Conservation (phyloP, 1,140 invertebrate species). For the Hydropsyche tenuis region DNA sequence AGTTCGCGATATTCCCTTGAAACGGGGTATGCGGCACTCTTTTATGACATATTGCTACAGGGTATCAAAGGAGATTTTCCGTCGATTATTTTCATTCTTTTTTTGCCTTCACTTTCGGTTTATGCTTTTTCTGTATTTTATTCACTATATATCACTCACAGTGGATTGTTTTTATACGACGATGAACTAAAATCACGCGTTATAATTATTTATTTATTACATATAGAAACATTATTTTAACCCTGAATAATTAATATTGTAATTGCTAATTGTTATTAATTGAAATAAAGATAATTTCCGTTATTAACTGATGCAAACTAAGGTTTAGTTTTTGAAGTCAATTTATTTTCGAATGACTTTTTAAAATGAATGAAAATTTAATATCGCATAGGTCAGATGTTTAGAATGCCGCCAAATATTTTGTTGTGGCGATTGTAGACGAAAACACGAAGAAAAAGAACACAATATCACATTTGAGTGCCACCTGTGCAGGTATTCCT, state of each 20-base stretch:
- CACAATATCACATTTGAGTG: slow-evolving; percentile 59
- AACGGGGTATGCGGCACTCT: slow-evolving; percentile 13
- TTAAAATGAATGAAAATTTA: too few species aligned
- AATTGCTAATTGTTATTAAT: too few species aligned
- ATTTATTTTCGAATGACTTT: too few species aligned
- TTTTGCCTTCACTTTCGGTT: too few species aligned
- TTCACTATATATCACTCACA: too few species aligned
- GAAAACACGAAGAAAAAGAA: slow-evolving; percentile 55
- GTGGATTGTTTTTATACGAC: too few species aligned
- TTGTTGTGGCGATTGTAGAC: slow-evolving; percentile 58
- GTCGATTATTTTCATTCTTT: background rate
- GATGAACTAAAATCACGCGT: too few species aligned
- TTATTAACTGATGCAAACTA: too few species aligned
- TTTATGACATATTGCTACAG: slow-evolving; percentile 27
- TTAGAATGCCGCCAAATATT: slow-evolving; percentile 58
- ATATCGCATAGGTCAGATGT: slow-evolving; percentile 50
- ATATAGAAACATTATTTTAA: background rate
- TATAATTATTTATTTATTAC: background rate
- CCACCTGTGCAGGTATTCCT: slow-evolving; percentile 54
- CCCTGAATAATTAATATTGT: too few species aligned
- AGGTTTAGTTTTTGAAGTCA: too few species aligned
- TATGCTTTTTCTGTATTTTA: too few species aligned
- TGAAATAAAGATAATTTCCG: too few species aligned
- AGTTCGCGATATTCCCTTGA: background rate
- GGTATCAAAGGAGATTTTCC: slow-evolving; percentile 14